Percentiles rank a stretch among this genome's conserved stretches.
Evolutionary conservation across 2,113 vertebrate species (phyloP).

Genomic region (Oriolus oriolus): DNA sequence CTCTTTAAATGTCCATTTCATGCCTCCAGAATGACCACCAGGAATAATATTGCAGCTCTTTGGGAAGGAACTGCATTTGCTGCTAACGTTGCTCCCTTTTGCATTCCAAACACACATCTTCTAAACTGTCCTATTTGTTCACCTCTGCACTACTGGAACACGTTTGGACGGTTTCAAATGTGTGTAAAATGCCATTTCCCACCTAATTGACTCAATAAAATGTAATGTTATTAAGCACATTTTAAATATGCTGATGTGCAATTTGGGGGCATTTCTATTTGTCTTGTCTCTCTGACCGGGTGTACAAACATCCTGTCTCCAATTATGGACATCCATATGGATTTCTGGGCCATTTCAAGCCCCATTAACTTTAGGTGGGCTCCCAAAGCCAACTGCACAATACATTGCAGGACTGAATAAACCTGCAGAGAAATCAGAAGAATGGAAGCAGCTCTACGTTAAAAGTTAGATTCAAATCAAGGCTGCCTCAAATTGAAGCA

Average conservation of each 20-base stretch:
- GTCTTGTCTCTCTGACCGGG: background rate
- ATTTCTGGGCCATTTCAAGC: conserved; percentile 17
- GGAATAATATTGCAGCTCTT: background rate
- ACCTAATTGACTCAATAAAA: conserved; percentile 32
- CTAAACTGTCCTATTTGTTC: background rate
- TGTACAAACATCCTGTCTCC: background rate
- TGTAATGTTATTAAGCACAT: background rate
- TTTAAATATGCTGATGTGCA: conserved; percentile 25
- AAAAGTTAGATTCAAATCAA: background rate
- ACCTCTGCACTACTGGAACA: background rate
- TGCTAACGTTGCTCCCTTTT: background rate
- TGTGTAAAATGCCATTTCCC: background rate
- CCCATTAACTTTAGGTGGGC: conserved; percentile 15
- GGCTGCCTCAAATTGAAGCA: background rate
- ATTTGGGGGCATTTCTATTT: conserved; percentile 14
- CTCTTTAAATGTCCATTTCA: background rate
- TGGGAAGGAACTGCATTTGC: background rate
- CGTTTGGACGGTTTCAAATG: background rate
- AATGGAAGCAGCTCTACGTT: background rate
- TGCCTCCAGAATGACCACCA: background rate
- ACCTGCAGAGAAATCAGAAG: background rate
- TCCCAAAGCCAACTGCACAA: background rate
- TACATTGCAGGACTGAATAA: background rate
- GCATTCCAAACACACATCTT: background rate
- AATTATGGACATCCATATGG: background rate